Percentiles rank a stretch among this genome's conserved stretches.
These are phyloP conservation scores for Cryptomyrus ogoouensis DNA, from an alignment of 2,113 vertebrate genomes.

Conservation along the genomic window DNA sequence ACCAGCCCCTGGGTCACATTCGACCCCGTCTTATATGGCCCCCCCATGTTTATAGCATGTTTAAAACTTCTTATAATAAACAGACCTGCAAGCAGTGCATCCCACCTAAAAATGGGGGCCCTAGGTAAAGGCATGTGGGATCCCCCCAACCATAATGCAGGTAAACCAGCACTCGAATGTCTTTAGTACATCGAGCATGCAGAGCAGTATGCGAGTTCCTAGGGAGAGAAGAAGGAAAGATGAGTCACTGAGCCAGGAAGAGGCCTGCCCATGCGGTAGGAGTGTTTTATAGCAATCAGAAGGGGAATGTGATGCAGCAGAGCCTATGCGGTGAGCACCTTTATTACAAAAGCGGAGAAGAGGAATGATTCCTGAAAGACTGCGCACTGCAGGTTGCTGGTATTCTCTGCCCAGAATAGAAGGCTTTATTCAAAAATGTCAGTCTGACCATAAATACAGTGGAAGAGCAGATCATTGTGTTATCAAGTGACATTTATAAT, in stretches of 20 bases:
- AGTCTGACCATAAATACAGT: neutral
- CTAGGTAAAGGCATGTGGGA: neutral
- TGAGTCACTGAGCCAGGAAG: neutral
- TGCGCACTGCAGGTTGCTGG: neutral
- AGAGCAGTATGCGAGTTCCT: neutral
- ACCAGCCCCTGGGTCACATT: neutral
- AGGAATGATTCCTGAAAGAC: neutral
- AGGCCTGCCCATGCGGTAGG: neutral
- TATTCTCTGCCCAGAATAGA: neutral
- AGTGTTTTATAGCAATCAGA: neutral
- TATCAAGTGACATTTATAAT: conserved; percentile 4
- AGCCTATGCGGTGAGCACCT: neutral
- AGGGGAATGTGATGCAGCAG: neutral
- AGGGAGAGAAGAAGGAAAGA: neutral
- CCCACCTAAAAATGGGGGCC: neutral
- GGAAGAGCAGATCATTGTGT: neutral
- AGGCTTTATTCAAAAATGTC: neutral
- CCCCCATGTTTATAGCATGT: too few species aligned
- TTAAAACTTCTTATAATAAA: too few species aligned
- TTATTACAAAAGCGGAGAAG: neutral
- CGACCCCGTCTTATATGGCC: neutral
- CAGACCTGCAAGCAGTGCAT: neutral
- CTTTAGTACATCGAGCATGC: neutral
- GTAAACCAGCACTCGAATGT: neutral
- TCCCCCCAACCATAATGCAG: neutral